Conservation (phyloP, 1,140 invertebrate species). For the Nephotettix cincticeps region DNA sequence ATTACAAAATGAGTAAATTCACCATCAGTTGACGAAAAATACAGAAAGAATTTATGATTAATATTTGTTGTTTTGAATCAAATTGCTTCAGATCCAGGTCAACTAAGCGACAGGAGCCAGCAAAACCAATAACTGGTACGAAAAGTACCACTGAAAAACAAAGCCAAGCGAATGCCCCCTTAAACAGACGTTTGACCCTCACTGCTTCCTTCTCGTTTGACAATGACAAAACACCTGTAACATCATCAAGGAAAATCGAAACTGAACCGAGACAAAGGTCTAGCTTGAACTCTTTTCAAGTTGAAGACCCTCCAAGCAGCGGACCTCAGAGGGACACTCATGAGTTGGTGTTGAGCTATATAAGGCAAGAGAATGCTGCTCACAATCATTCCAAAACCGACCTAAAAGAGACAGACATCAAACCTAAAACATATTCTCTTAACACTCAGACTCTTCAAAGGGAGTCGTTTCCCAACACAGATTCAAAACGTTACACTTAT, state of each 20-base stretch:
- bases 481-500: background rate
- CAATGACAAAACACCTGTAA: constrained; percentile 5
- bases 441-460: no score
- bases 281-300: constrained; percentile 10
- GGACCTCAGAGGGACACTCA: background rate
- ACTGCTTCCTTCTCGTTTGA: constrained; percentile 30
- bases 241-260: constrained; percentile 4
- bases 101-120: background rate
- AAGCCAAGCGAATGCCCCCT: background rate
- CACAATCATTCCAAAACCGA: no score
- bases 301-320: constrained; percentile 20
- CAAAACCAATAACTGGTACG: background rate
- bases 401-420: no score
- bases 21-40: no score
- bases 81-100: constrained; percentile 9
- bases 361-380: background rate
- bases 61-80: background rate
- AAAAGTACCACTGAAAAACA: background rate
- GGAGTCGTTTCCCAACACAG: no score
- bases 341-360: background rate
- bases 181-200: constrained; percentile 20
- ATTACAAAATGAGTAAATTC: no score
- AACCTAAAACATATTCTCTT: no score
- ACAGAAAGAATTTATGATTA: no score
- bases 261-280: background rate